Conservation (phyloP, 1,140 invertebrate genomes). For the Leptoteleia sp. region DNA sequence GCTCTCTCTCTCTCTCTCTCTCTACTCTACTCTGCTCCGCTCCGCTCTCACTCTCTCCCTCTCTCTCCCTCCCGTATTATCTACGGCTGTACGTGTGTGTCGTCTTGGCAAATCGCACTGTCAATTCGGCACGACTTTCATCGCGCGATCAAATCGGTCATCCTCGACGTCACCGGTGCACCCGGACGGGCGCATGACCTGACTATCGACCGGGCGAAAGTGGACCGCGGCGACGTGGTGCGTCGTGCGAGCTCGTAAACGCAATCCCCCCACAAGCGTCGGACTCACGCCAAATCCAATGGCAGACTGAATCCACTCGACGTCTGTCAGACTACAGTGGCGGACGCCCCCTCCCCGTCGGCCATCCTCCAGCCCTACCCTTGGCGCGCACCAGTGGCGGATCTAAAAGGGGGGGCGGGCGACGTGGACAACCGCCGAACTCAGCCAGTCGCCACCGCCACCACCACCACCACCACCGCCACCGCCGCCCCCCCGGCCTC, state of each 20-base stretch:
- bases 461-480: no score
- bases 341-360: constrained; percentile 69
- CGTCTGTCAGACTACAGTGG: constrained; percentile 78
- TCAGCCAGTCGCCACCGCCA: no score
- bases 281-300: constrained; percentile 71
- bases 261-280: constrained; percentile 47
- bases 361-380: constrained; percentile 44
- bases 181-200: constrained; percentile 20
- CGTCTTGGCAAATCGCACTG: constrained; percentile 4
- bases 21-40: no score
- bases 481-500: no score
- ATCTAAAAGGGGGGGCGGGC: no score
- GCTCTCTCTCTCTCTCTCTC: no score
- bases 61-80: no score
- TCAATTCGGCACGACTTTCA: constrained; percentile 14
- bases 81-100: no score
- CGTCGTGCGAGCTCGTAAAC: constrained; percentile 9
- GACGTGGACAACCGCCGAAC: no score
- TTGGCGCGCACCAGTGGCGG: constrained; percentile 31
- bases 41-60: neutral
- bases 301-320: constrained; percentile 77
- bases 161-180: constrained; percentile 5
- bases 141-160: constrained; percentile 10
- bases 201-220: constrained; percentile 19
- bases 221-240: constrained; percentile 13